Percentiles rank a stretch among this genome's conserved stretches.
Conservation (phyloP, 2,113 vertebrate genomes). For the Pica pica region DNA sequence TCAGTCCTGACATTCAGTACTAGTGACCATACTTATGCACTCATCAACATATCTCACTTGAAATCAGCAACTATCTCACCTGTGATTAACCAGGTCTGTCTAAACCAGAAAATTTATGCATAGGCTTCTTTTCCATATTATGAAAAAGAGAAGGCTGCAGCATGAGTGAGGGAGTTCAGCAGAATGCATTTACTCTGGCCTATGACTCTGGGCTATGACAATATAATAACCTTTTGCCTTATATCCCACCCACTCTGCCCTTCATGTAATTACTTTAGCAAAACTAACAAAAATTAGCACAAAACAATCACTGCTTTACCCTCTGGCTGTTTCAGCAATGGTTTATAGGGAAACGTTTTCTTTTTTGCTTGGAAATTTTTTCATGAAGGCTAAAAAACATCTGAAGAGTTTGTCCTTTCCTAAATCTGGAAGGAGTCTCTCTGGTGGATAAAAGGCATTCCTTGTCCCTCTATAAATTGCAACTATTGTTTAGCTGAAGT, state of each 20-base stretch:
- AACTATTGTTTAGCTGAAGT: constrained; percentile 49
- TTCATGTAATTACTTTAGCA: not conserved
- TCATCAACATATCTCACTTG: not conserved
- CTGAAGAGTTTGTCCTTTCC: not conserved
- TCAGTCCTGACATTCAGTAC: not conserved
- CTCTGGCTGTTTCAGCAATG: not conserved
- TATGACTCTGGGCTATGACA: not conserved
- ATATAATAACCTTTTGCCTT: not conserved
- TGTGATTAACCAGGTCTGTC: not conserved
- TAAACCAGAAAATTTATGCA: not conserved
- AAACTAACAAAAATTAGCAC: not conserved
- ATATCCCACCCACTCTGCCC: not conserved
- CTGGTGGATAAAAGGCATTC: not conserved
- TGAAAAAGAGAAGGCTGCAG: not conserved
- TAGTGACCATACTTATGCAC: not conserved
- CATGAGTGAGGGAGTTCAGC: not conserved
- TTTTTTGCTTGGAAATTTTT: not conserved
- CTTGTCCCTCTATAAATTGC: constrained; percentile 8
- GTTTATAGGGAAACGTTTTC: not conserved
- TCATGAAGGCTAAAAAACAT: not conserved
- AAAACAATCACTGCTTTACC: not conserved
- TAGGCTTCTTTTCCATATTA: not conserved
- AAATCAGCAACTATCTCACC: not conserved
- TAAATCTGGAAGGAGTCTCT: not conserved
- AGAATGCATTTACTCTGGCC: not conserved